Conservation (phyloP, 2,888 invertebrate genomes). For the Volucella bombylans region DNA sequence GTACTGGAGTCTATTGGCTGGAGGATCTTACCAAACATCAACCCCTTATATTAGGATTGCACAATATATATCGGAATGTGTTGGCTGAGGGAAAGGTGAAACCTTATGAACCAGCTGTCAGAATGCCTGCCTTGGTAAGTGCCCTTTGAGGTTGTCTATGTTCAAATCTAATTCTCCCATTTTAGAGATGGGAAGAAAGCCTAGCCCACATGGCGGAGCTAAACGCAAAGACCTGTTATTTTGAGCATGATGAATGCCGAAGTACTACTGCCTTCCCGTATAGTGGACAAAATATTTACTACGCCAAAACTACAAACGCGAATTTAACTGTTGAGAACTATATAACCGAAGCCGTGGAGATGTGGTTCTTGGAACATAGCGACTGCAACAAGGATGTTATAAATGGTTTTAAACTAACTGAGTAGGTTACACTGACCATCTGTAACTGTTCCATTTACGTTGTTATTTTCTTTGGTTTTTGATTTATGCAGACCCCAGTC, state of each 20-base stretch:
- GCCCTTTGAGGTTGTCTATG: background rate
- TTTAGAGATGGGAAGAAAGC: slow-evolving; percentile 56
- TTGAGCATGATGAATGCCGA: slow-evolving; percentile 58
- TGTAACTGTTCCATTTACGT: background rate
- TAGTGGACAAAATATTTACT: slow-evolving; percentile 60
- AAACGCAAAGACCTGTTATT: slow-evolving; percentile 57
- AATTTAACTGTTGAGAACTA: slow-evolving; percentile 53
- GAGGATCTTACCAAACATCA: slow-evolving; percentile 28
- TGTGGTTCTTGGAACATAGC: slow-evolving; percentile 59
- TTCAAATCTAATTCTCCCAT: background rate
- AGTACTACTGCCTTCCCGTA: slow-evolving; percentile 52
- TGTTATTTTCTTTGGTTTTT: background rate
- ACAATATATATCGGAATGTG: slow-evolving; percentile 44
- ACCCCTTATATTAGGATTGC: slow-evolving; percentile 37
- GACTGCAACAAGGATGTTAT: slow-evolving; percentile 46
- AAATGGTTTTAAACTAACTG: slow-evolving; percentile 32
- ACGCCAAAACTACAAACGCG: slow-evolving; percentile 42
- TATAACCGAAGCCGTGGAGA: slow-evolving; percentile 49
- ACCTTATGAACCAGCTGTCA: slow-evolving; percentile 18
- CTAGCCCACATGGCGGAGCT: slow-evolving; percentile 47
- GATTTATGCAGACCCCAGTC: slow-evolving; percentile 42
- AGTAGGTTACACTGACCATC: slow-evolving; percentile 9
- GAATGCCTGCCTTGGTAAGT: slow-evolving; percentile 53
- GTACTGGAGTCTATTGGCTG: slow-evolving; percentile 22
- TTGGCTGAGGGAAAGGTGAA: slow-evolving; percentile 27